These are phyloP conservation scores for Chinchilla lanigera DNA, from an alignment of 2,113 vertebrate species.

Conservation along the genomic window DNA sequence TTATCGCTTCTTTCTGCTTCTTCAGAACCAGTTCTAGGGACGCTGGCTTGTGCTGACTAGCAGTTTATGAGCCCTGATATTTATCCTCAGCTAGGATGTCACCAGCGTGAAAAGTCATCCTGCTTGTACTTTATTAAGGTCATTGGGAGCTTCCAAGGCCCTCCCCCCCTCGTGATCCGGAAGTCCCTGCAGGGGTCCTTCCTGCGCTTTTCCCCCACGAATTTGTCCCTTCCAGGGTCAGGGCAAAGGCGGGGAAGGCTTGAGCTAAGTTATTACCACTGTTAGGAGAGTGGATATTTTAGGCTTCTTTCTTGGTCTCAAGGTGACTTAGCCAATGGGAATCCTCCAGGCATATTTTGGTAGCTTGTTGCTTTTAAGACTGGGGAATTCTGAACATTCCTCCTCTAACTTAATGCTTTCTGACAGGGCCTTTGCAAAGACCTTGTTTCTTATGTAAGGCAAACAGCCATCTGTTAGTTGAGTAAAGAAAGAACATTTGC, in stretches of 20 bases:
- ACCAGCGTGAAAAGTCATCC: neutral
- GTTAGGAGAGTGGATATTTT: neutral
- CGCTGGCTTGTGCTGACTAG: conserved; percentile 26
- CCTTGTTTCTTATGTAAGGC: conserved; percentile 49
- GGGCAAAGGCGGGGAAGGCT: neutral
- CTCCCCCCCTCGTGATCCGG: neutral
- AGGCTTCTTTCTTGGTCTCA: neutral
- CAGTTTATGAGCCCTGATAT: neutral
- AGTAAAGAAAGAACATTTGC: conserved; percentile 45
- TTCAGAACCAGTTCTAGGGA: conserved; percentile 47
- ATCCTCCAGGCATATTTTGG: conserved; percentile 35
- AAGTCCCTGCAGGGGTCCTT: conserved; percentile 28
- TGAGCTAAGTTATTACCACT: neutral
- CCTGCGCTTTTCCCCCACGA: conserved; percentile 6
- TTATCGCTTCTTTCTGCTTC: neutral
- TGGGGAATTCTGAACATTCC: conserved; percentile 6
- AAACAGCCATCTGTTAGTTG: neutral
- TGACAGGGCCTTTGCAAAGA: conserved; percentile 43
- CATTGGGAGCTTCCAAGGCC: conserved; percentile 5
- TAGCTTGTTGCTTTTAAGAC: conserved; percentile 48
- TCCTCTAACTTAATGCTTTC: conserved; percentile 44
- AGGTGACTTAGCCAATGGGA: conserved; percentile 32
- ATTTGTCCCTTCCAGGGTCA: neutral
- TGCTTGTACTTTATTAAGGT: conserved; percentile 17
- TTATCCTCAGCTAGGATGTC: conserved; percentile 53